Conservation (phyloP, 2,113 vertebrate genomes). For the Amphilophus citrinellus region DNA sequence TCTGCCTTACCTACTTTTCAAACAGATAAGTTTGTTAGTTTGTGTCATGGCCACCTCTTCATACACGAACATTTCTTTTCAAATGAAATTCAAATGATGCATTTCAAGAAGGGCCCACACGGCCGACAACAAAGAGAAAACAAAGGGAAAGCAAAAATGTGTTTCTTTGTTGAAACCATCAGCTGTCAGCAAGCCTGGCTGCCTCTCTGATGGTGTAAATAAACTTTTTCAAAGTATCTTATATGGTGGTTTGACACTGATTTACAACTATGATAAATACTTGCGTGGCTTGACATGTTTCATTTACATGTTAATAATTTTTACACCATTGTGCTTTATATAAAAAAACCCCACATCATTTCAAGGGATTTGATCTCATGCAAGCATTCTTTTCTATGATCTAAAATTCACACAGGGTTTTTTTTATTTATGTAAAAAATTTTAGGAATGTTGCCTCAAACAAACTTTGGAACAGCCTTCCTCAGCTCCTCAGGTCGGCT, state of each 20-base stretch:
- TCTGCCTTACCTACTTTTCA: background rate
- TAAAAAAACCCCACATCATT: background rate
- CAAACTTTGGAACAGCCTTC: background rate
- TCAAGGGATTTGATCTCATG: background rate
- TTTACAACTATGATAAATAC: constrained; percentile 9
- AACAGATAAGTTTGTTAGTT: background rate
- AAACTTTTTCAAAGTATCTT: constrained; percentile 41
- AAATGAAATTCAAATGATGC: background rate
- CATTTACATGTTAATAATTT: background rate
- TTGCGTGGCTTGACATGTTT: background rate
- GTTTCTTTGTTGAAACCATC: constrained; percentile 41
- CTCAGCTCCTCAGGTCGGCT: background rate
- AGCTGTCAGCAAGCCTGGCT: constrained; percentile 25
- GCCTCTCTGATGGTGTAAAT: constrained; percentile 29
- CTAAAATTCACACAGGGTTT: background rate
- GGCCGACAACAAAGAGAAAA: constrained; percentile 11
- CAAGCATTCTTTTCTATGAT: background rate
- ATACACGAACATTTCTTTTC: constrained; percentile 1
- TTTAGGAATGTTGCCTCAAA: background rate
- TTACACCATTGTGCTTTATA: background rate
- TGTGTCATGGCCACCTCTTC: constrained; percentile 2
- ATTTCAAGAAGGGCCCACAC: constrained; percentile 39
- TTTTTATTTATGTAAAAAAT: too few relatives aligned
- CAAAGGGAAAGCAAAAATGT: constrained; percentile 29
- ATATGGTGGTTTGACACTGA: constrained; percentile 35